phyloP scores from a whole-genome alignment of 2,113 vertebrate species.

The Prolemur simus region DNA sequence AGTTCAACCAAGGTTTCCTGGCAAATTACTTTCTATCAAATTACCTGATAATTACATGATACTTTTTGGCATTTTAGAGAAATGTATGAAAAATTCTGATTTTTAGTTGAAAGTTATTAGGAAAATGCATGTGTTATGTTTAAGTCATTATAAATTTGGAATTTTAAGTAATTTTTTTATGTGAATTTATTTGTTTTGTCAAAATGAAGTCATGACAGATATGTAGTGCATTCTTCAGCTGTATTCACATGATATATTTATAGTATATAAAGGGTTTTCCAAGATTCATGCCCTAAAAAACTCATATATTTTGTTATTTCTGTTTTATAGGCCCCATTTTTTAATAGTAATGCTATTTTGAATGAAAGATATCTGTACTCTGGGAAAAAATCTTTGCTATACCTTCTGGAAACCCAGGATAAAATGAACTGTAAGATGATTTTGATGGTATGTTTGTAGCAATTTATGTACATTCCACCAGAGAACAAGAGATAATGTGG shows the following conservation, averaged over 20 bases:
- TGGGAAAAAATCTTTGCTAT: neutral
- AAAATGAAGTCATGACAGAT: neutral
- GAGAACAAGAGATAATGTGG: slow-evolving; percentile 2
- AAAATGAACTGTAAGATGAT: neutral
- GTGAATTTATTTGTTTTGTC: neutral
- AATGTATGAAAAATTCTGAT: neutral
- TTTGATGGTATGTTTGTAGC: neutral
- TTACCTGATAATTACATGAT: neutral
- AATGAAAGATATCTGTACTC: neutral
- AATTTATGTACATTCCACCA: neutral
- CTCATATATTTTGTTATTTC: neutral
- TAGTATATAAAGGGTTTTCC: neutral
- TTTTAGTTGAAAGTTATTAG: neutral
- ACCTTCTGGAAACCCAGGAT: neutral
- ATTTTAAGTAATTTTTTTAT: neutral
- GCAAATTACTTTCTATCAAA: neutral
- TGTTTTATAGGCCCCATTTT: neutral
- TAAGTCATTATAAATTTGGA: neutral
- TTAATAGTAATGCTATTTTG: neutral
- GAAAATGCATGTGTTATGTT: neutral
- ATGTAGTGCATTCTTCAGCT: neutral
- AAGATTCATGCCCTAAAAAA: neutral
- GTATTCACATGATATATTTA: neutral
- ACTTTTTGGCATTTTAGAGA: neutral
- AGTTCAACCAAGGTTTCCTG: neutral